Percentiles rank a stretch among this genome's conserved stretches.
phyloP scores from a whole-genome alignment of 2,888 invertebrate species.

The Salticus scenicus region DNA sequence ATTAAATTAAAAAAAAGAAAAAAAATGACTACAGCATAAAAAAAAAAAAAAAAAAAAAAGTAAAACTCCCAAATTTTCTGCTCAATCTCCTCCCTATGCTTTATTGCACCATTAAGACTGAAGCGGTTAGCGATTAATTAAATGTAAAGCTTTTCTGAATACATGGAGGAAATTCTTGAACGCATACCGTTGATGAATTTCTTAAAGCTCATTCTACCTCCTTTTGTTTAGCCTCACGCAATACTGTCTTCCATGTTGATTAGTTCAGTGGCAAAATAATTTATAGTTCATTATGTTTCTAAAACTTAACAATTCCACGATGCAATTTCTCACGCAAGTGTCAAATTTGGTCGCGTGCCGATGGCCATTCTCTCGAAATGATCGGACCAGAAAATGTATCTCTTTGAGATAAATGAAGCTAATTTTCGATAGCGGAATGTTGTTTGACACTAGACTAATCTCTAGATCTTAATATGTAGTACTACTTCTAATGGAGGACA shows the following conservation, averaged over 20 bases:
- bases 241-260: not conserved
- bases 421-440: too few relatives aligned
- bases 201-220: not conserved
- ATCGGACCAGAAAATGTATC: not conserved
- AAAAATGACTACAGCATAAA: too few relatives aligned
- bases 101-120: too few relatives aligned
- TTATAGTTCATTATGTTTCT: not conserved
- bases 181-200: not conserved
- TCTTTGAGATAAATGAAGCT: not conserved
- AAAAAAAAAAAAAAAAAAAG: too few relatives aligned
- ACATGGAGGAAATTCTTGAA: not conserved
- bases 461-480: too few relatives aligned
- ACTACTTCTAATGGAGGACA: too few relatives aligned
- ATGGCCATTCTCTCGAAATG: not conserved
- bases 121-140: too few relatives aligned
- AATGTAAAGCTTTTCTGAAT: not conserved
- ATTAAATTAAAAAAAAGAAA: too few relatives aligned
- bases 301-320: conserved; percentile 1
- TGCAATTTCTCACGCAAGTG: not conserved
- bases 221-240: not conserved
- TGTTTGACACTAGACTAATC: too few relatives aligned
- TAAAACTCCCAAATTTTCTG: too few relatives aligned
- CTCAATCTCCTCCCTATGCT: too few relatives aligned
- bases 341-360: not conserved
- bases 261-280: conserved; percentile 11